A percentile compares a stretch with the other conserved stretches of the same genome.
Conservation (phyloP, 2,797 vertebrate genomes). For the Esox masquinongy region DNA sequence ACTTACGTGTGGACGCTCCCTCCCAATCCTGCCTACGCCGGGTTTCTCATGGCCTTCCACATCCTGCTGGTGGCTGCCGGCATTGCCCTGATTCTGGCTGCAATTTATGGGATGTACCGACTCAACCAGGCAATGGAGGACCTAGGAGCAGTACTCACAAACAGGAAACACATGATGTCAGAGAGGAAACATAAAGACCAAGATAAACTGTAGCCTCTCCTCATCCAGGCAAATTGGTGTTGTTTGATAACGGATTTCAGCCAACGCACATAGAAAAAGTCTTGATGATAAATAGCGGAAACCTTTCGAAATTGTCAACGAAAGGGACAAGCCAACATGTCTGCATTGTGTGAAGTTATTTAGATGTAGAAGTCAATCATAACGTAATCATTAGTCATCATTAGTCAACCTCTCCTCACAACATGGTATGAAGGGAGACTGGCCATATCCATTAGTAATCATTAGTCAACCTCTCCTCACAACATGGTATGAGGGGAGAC, state of each 20-base stretch:
- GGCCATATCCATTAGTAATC: not conserved
- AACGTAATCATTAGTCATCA: not conserved
- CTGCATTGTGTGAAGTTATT: not conserved
- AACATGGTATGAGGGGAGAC: not conserved
- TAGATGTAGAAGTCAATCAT: not conserved
- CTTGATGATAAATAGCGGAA: not conserved
- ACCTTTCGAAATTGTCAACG: not conserved
- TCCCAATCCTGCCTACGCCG: constrained; percentile 31
- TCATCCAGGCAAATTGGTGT: no score
- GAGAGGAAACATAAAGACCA: constrained; percentile 27
- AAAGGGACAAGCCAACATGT: not conserved
- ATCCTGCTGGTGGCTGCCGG: constrained; percentile 61
- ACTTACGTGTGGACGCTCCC: constrained; percentile 76
- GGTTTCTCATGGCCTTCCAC: constrained; percentile 61
- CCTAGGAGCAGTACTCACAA: constrained; percentile 23
- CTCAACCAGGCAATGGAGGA: constrained; percentile 47
- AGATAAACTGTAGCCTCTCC: constrained; percentile 25
- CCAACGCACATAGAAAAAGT: not conserved
- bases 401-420: constrained; percentile 20
- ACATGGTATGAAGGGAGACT: not conserved
- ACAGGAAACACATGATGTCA: constrained; percentile 31
- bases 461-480: constrained; percentile 19
- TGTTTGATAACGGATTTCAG: no score
- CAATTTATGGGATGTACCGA: constrained; percentile 53
- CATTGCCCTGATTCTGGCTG: constrained; percentile 55